Base-by-base conservation (phyloP, 1,140 invertebrate species). In the Euwallacea similis region DNA sequence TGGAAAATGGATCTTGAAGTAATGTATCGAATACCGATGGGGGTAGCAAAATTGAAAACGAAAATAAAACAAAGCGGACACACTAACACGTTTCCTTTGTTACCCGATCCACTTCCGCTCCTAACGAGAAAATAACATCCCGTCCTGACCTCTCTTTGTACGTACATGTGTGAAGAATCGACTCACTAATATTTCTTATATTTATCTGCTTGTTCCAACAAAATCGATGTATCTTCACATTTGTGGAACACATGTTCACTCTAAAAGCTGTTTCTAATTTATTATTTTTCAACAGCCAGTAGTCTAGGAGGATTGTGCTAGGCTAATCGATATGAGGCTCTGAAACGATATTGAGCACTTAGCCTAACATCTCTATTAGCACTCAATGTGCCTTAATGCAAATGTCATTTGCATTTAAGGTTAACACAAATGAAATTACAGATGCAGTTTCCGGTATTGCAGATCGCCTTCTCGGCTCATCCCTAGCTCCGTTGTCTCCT, bases 131-230 rank as follows among this genome's bases (percentile, higher is more conserved):
- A 61, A 61, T 61, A 61, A 61, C 59, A 15, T 41, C 55, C 55
- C 55, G 16, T 7, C 21, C 59, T 41, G 59, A 61, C 59, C 42
- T 43, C 42, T 43, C 7, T 41, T 64, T 64, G 21, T 33, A 33
- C 50, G 62, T 64, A 11, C 62, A 64, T 64, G 46, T 64, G 62
- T 64, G 62, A 64, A 64, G 50, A 64, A 64, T 64, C 21, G 62
- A 64, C 62, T 61, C 59, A 61, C 59, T 50, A 64, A 50, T 64
- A 64, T 64, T 64, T 64, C 46, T 53, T 46, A 47, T 13, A 64
- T 50, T 64, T 64, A 64, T 64, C 46, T 50, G 0, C 13, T 15
- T 33, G 62, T 64, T 50, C 46, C 46, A 21, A 64, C 62, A n/a
- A 33, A 50, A 64, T 64, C 62, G 46, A 64, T 64, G 15, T 11